Evolutionary conservation across 2,888 invertebrate genomes (phyloP), one percentile per base, ranked within the genome.

Genomic region (Phortica magna): DNA sequence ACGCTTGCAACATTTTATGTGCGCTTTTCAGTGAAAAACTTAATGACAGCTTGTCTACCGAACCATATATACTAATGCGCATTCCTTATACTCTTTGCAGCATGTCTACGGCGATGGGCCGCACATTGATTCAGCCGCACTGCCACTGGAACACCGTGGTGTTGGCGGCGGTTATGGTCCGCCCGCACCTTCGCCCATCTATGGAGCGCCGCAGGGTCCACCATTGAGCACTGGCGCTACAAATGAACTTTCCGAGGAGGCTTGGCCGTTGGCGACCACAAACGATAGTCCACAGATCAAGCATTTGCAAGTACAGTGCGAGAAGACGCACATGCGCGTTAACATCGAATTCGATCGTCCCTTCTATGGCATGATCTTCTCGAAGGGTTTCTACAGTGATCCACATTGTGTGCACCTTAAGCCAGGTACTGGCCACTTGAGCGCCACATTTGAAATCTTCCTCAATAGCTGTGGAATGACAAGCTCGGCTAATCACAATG

Each of bases 361-460:
- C 14, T 98, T 98, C 93, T 97, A 98, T 91, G 98, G 98, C 43
- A 97, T 98, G 96, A 98, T 98, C 90, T 98, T 98, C 93, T 97
- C 97, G 79, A 98, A 98, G 92, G 98, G 97, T 77, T 97, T 96
- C 93, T 97, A 97, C 93, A 97, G 97, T 89, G 98, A 98, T 89
- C 94, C 96, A 0, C 97, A 97, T 89, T 98, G 98, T 91, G 97
- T 98, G 83, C 98, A 98, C 90, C 93, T 98, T 80, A 97, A 97
- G 87, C 96, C 98, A 0, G 97, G 97, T 39, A 96, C 97, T 0
- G 98, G 98, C 12, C 96, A 97, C 86, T 93, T 98, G 73, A 97
- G 96, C 90, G 97, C 97, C 48, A 98, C 97, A 2, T 98, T 98
- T 89, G 98, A 98, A 93, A 98, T 98, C 84, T 97, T 97, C 93